phyloP scores from a whole-genome alignment of 2,797 vertebrate species.

The Anas acuta region DNA sequence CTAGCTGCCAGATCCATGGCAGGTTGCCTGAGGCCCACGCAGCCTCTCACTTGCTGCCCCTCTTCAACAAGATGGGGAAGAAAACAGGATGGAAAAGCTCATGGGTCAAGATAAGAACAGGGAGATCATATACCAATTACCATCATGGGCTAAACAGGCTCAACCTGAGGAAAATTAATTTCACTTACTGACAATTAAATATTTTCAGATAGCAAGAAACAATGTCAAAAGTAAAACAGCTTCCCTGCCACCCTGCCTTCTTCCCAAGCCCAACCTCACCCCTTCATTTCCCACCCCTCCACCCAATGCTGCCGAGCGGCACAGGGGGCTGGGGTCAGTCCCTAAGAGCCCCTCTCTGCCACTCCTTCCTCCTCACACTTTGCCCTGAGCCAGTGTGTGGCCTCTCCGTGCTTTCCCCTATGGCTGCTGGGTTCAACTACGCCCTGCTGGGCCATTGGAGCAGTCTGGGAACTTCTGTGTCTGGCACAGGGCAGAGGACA shows the following conservation, averaged over 20 bases:
- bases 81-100: background rate
- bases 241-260: background rate
- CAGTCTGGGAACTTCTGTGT: background rate
- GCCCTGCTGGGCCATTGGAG: too few relatives aligned
- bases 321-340: too few relatives aligned
- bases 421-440: too few relatives aligned
- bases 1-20: too few relatives aligned
- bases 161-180: too few relatives aligned
- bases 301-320: rapidly evolving
- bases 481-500: rapidly evolving
- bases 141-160: too few relatives aligned
- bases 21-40: background rate
- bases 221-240: background rate
- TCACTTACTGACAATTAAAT: background rate
- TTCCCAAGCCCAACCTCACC: background rate
- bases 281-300: too few relatives aligned
- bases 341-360: too few relatives aligned
- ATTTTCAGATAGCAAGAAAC: background rate
- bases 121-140: too few relatives aligned
- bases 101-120: too few relatives aligned
- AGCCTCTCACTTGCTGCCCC: background rate
- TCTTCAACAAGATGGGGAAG: background rate
- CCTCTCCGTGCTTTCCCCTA: background rate
- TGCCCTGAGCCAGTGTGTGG: too few relatives aligned
- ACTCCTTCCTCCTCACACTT: too few relatives aligned